phyloP scores from a whole-genome alignment of 2,113 vertebrate species.

The Fregetta grallaria region DNA sequence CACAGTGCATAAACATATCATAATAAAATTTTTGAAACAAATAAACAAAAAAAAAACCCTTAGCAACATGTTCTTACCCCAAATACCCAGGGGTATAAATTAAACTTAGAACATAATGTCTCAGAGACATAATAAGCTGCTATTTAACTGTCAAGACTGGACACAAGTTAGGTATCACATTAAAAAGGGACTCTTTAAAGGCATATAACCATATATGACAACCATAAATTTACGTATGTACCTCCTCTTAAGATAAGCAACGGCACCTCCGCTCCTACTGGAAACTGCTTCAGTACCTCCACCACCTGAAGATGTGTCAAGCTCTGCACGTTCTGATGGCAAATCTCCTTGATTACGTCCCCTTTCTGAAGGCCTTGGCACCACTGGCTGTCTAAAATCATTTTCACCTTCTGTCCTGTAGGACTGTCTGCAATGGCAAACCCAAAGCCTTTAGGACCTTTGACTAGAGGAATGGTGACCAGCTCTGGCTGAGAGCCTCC shows the following conservation, averaged over 20 bases:
- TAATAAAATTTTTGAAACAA: background rate
- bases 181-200: background rate
- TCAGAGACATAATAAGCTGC: background rate
- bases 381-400: slow-evolving; percentile 98
- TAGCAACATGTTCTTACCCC: background rate
- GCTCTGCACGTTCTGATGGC: slow-evolving; percentile 92
- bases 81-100: background rate
- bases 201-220: background rate
- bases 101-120: background rate
- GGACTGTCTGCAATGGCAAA: slow-evolving; percentile 97
- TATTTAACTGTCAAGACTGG: background rate
- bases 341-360: slow-evolving; percentile 96
- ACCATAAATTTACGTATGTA: slow-evolving; percentile 45
- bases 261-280: slow-evolving; percentile 90
- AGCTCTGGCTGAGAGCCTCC: slow-evolving; percentile 87
- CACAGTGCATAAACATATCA: background rate
- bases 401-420: slow-evolving; percentile 96
- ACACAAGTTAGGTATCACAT: background rate
- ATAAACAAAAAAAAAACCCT: background rate
- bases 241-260: slow-evolving; percentile 94
- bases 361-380: slow-evolving; percentile 95
- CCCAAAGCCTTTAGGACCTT: slow-evolving; percentile 94
- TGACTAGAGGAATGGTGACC: slow-evolving; percentile 89
- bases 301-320: slow-evolving; percentile 95
- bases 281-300: slow-evolving; percentile 96